These are phyloP conservation scores for Anguilla japonica DNA, from an alignment of 2,113 vertebrate species.

Conservation along the genomic window DNA sequence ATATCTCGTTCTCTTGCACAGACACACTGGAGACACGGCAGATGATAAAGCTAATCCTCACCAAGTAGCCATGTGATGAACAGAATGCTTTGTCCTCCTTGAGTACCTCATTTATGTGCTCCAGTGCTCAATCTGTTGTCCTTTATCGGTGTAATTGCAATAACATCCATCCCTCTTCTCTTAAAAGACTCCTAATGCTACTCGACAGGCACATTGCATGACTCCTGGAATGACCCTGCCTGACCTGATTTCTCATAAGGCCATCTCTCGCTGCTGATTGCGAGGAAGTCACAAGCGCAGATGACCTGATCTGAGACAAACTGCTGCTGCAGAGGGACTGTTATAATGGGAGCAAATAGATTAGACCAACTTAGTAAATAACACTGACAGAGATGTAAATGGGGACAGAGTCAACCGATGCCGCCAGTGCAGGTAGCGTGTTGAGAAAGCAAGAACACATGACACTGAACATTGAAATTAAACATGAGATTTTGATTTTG, in stretches of 20 bases:
- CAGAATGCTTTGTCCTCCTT: no score
- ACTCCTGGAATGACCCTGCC: not conserved
- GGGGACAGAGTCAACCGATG: not conserved
- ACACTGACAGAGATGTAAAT: not conserved
- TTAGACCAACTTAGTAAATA: not conserved
- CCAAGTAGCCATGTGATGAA: no score
- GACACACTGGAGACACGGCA: no score
- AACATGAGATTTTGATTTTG: not conserved
- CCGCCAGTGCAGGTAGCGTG: not conserved
- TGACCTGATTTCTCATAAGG: not conserved
- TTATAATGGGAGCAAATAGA: not conserved
- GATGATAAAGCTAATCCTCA: no score
- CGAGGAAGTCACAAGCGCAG: no score
- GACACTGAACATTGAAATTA: no score
- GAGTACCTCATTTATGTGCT: no score
- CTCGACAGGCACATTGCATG: not conserved
- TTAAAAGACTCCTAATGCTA: not conserved
- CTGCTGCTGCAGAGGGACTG: not conserved
- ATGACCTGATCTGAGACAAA: not conserved
- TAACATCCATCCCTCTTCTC: no score
- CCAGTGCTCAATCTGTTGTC: no score
- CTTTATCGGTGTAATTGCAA: no score
- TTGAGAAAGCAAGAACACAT: not conserved
- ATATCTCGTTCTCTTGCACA: no score
- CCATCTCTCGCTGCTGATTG: not conserved